Base-by-base conservation (phyloP, 1,140 invertebrate species). In the Hirudo medicinalis region DNA sequence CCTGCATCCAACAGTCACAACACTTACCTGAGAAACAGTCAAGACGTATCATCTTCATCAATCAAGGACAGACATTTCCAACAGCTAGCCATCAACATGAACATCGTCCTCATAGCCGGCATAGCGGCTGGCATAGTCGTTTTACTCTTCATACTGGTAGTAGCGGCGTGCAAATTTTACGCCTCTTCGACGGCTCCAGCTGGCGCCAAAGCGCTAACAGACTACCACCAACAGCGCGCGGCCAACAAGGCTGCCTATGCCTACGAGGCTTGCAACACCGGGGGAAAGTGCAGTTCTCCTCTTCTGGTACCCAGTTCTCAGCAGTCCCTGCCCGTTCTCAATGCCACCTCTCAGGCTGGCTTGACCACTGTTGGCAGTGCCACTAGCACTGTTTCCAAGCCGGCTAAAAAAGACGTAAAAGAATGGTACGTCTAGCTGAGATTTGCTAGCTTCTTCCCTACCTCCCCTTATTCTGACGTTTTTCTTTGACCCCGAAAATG, bases 21-120 rank as follows among this genome's bases (percentile, higher is more conserved):
- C 29, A 63, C 57, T 17, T 63, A 63, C 57, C 11, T 32, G 29
- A 63, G 22, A 32, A 63, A 63, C 57, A 63, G 57, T 20, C 57
- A 63, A 32, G 57, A 32, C 57, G 57, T 25, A 11, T 63, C 29
- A 9, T 63, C 57, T 5, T 63, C 57, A 22, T 63, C 43, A 2
- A 49, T 49, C 43, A 49, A 49, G 11, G 43, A 49, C 43, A 49
- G 43, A 63, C 57, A 32, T 22, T 63, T 32, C 57, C 22, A 63
- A 63, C 57, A 63, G 29, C 22, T 32, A 32, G 57, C 57, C 57
- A 63, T 63, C 57, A 63, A 63, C 57, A 63, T 63, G 57, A 63
- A 63, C 57, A 63, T 63, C 57, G 29, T 63, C 22, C 57, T 63
- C 22, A 63, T 63, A 22, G 57, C 57, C 22, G 57, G 57, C 11